Percentiles rank a stretch among this genome's conserved stretches.
These are phyloP conservation scores for Macroteleia sp. DNA, from an alignment of 2,888 invertebrate species.

Conservation along the genomic window DNA sequence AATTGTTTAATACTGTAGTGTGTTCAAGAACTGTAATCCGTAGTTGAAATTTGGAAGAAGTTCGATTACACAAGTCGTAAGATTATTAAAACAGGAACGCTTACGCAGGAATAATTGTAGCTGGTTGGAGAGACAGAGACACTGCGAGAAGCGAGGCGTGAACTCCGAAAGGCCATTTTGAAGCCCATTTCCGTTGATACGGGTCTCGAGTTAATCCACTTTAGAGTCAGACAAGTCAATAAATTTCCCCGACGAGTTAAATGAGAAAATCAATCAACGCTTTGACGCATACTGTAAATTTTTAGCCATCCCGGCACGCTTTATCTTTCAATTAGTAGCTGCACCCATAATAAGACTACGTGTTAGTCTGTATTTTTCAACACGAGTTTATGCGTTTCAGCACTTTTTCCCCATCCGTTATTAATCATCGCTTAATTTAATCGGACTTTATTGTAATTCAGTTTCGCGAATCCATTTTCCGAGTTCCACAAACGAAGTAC, in stretches of 20 bases:
- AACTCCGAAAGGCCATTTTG: conserved; percentile 4
- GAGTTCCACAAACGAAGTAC: not conserved
- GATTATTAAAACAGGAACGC: too few relatives aligned
- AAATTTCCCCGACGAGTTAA: conserved; percentile 14
- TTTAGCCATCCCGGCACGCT: not conserved
- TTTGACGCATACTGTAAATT: conserved; percentile 24
- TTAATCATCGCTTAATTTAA: conserved; percentile 29
- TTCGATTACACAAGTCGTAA: too few relatives aligned
- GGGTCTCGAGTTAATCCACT: conserved; percentile 14
- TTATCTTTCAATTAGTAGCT: conserved; percentile 24
- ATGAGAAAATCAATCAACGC: conserved; percentile 30
- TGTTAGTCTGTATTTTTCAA: too few relatives aligned
- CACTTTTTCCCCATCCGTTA: not conserved
- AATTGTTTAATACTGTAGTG: too few relatives aligned
- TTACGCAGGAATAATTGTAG: too few relatives aligned
- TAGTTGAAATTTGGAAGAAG: too few relatives aligned
- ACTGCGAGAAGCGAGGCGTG: too few relatives aligned
- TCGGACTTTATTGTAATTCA: conserved; percentile 4
- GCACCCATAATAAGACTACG: conserved; percentile 5
- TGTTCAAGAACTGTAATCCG: too few relatives aligned
- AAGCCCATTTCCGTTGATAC: not conserved
- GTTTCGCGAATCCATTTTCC: conserved; percentile 23
- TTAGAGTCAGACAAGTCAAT: conserved; percentile 12
- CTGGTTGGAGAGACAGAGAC: too few relatives aligned
- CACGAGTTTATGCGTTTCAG: not conserved